Evolutionary conservation across 53 echinoderm and acorn worm species (phyloP).

Genomic region (Zoroaster sp.): DNA sequence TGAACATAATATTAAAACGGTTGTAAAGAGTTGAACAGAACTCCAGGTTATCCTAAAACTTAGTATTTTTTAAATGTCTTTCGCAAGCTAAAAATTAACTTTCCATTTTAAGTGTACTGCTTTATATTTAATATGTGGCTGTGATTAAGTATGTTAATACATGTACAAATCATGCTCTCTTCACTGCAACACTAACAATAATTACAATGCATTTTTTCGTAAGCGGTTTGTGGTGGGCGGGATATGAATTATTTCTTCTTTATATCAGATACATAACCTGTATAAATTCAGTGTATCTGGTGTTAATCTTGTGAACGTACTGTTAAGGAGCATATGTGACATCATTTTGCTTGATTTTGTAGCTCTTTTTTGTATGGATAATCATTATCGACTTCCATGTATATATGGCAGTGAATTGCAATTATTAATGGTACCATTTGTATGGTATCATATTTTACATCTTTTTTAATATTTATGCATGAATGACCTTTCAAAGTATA

Average conservation of each 20-base stretch:
- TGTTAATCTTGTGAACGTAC: background rate
- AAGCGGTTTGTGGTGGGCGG: too few species aligned
- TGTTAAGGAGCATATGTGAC: background rate
- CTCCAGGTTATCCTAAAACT: too few species aligned
- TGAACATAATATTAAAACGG: background rate
- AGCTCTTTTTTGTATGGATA: background rate
- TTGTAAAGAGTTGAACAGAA: background rate
- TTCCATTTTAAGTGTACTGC: conserved; percentile 8
- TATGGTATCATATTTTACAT: too few species aligned
- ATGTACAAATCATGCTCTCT: background rate
- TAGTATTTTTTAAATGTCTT: background rate
- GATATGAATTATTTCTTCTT: too few species aligned
- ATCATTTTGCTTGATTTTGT: background rate
- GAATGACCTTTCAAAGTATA: too few species aligned
- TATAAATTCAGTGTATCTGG: background rate
- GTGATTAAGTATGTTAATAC: background rate
- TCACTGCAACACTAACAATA: background rate
- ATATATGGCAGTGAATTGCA: background rate
- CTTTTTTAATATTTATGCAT: too few species aligned
- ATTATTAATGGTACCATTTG: background rate
- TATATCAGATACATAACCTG: background rate
- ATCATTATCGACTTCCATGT: background rate
- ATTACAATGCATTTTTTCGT: background rate
- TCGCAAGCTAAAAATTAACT: background rate
- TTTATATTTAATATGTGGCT: background rate